Percentiles rank a stretch among this genome's conserved stretches.
phyloP scores from a whole-genome alignment of 2,797 vertebrate species.

The Syngnathus rostellatus region DNA sequence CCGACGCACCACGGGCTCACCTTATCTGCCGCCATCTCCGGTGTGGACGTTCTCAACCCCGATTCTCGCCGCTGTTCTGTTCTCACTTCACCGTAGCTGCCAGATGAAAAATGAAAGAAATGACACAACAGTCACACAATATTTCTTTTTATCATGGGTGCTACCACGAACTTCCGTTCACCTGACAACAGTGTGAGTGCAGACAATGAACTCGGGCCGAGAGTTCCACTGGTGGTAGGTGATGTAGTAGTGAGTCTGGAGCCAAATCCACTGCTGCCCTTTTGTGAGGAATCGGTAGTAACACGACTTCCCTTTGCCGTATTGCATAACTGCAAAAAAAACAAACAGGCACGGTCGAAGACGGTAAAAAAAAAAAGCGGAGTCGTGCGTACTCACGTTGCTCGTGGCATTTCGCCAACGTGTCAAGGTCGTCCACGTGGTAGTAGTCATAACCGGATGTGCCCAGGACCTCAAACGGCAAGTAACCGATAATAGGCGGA shows the following conservation, averaged over 20 bases:
- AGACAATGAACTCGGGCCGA: slow-evolving; percentile 95
- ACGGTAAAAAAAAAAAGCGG: neutral
- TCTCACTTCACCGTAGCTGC: slow-evolving; percentile 76
- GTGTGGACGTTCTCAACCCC: slow-evolving; percentile 78
- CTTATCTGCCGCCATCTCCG: slow-evolving; percentile 81
- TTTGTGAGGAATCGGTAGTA: slow-evolving; percentile 98
- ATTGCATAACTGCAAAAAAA: slow-evolving; percentile 85
- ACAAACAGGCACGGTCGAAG: neutral
- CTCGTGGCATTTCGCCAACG: slow-evolving; percentile 93
- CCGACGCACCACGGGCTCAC: slow-evolving; percentile 53
- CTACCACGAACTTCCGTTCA: slow-evolving; percentile 35
- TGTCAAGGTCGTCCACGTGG: slow-evolving; percentile 96
- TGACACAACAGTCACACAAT: neutral
- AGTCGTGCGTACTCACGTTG: slow-evolving; percentile 75
- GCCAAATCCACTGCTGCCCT: slow-evolving; percentile 98
- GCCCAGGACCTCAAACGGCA: slow-evolving; percentile 96
- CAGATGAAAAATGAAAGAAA: neutral
- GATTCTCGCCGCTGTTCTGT: slow-evolving; percentile 72
- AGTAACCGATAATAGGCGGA: slow-evolving; percentile 95
- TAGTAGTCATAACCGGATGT: slow-evolving; percentile 99
- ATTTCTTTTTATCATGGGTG: too few relatives aligned
- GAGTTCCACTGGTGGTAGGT: slow-evolving; percentile 99
- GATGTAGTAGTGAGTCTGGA: slow-evolving; percentile 97
- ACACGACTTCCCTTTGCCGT: slow-evolving; percentile 96
- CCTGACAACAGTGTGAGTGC: slow-evolving; percentile 97